Percentiles rank a stretch among this genome's conserved stretches.
phyloP scores from a whole-genome alignment of 2,888 invertebrate genomes.

The Pterobdella sp. region DNA sequence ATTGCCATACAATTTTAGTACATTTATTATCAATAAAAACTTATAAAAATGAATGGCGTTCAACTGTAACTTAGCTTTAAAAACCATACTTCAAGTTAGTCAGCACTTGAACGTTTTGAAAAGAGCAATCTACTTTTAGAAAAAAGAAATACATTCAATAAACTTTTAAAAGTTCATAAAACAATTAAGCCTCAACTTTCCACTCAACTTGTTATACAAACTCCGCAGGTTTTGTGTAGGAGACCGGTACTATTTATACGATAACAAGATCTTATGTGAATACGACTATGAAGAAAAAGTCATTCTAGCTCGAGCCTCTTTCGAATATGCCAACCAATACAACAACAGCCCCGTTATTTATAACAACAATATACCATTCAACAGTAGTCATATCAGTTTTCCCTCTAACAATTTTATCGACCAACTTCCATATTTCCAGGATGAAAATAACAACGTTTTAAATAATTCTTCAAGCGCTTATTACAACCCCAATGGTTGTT shows the following conservation, averaged over 20 bases:
- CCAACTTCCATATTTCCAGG: background rate
- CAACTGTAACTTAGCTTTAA: too few species aligned
- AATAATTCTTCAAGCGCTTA: background rate
- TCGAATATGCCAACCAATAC: conserved; percentile 62
- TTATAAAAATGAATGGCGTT: too few species aligned
- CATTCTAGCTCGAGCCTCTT: conserved; percentile 80
- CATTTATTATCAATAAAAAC: too few species aligned
- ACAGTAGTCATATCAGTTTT: conserved; percentile 5
- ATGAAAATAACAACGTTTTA: background rate
- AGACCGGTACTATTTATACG: conserved; percentile 82
- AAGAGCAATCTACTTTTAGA: too few species aligned
- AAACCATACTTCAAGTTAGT: too few species aligned
- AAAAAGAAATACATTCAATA: too few species aligned
- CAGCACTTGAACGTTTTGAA: too few species aligned
- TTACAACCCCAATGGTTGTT: background rate
- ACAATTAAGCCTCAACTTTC: too few species aligned
- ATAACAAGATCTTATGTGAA: conserved; percentile 87
- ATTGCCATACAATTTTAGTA: too few species aligned
- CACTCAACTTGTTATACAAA: too few species aligned
- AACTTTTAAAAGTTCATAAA: too few species aligned
- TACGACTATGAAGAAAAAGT: conserved; percentile 85
- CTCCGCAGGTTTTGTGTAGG: conserved; percentile 83
- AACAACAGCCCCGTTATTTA: conserved; percentile 12
- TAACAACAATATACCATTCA: background rate
- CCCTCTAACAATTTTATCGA: background rate